Conservation (phyloP, 2,797 vertebrate species). For the Pelobates cultripes region DNA sequence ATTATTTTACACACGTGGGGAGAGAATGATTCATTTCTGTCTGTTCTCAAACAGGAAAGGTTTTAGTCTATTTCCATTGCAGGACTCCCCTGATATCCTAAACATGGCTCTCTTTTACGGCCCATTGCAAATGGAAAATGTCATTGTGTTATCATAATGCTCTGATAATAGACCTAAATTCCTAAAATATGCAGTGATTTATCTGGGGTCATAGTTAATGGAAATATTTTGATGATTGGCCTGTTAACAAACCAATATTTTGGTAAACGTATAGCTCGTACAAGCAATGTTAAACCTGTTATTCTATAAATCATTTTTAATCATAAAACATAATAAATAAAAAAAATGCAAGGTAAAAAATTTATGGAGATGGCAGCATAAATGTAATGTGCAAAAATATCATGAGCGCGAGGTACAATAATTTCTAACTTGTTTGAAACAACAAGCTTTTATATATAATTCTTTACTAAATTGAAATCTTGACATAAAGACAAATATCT, state of each 20-base stretch:
- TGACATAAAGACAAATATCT: no score
- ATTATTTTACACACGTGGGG: not conserved
- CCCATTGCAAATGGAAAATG: conserved; percentile 37
- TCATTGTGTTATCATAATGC: conserved; percentile 14
- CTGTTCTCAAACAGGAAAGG: conserved; percentile 44
- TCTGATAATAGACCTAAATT: not conserved
- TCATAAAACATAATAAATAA: no score
- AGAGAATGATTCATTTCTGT: conserved; percentile 40
- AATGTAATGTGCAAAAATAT: no score
- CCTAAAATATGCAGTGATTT: not conserved
- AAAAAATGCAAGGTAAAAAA: no score
- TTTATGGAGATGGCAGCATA: no score
- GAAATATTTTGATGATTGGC: conserved; percentile 26
- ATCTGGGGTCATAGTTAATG: conserved; percentile 12
- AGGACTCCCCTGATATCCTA: conserved; percentile 26
- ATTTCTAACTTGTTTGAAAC: no score
- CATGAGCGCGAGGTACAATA: no score
- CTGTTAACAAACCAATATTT: not conserved
- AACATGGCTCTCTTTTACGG: conserved; percentile 23
- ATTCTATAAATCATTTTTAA: no score
- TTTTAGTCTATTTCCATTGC: conserved; percentile 33
- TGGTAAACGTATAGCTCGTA: not conserved
- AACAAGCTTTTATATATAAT: no score
- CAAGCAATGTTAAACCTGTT: not conserved
- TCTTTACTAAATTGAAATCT: no score